phyloP scores from a whole-genome alignment of 2,113 vertebrate genomes.

The Ramphastos sulfuratus region DNA sequence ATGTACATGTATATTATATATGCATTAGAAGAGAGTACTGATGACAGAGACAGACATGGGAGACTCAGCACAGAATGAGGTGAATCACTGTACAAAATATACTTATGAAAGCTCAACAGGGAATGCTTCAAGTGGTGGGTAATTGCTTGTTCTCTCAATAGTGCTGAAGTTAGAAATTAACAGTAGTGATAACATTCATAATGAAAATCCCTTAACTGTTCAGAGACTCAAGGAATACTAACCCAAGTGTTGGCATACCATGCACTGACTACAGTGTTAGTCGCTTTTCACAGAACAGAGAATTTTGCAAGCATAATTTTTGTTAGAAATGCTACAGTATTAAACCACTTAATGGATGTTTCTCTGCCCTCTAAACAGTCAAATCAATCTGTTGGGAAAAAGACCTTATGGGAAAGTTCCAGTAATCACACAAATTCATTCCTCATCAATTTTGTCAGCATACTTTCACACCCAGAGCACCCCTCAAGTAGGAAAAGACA shows the following conservation, averaged over 20 bases:
- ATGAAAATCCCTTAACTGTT: neutral
- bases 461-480: neutral
- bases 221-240: neutral
- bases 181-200: neutral
- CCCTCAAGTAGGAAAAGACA: neutral
- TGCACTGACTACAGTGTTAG: neutral
- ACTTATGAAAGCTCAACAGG: neutral
- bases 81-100: conserved; percentile 4
- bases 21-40: neutral
- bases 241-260: neutral
- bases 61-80: neutral
- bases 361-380: neutral
- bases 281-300: neutral
- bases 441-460: neutral
- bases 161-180: neutral
- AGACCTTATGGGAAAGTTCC: neutral
- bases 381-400: neutral
- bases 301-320: neutral
- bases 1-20: neutral
- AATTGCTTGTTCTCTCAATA: neutral
- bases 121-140: neutral
- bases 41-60: neutral
- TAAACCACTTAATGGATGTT: neutral
- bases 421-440: neutral
- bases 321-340: neutral